Evolutionary conservation across 2,888 invertebrate species (phyloP), one percentile per base, ranked within the genome.

Genomic region (Galeruca laticollis): DNA sequence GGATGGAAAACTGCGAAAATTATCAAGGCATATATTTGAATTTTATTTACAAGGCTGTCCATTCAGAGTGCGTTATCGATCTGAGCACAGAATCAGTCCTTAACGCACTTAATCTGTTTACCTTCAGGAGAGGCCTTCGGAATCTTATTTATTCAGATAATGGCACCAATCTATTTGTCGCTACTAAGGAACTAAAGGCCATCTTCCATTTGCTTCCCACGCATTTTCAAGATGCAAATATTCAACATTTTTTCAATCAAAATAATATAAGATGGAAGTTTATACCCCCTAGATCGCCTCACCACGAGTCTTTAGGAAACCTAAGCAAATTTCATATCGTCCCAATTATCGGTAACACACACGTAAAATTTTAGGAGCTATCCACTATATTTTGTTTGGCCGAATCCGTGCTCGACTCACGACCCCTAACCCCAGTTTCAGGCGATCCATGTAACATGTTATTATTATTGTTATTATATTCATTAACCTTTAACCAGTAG

Each of bases 41-140:
- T 72, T 72, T 72, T 59, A 59, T 71, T 18, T 71, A 69, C 52
- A n/a, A n/a, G n/a, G n/a, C n/a, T n/a, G n/a, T n/a, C n/a, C n/a
- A n/a, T n/a, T 26, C 64, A 5, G 65, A 71, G 56, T 43, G 68
- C 3, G 65, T 54, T 10, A 60, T 60, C 13, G 67, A 70, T 51
- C 37, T 71, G 20, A 62, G 59, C 5, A 54, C 60, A 3, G 69
- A 71, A 26, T 37, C 60, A 18, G 56, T 68, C 33, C 43, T 69
- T 6, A 67, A 69, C 26, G 56, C 47, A 2, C 26, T 72, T 20
- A 72, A 63, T 43, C 21, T 67, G 13, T 72, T 72, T 62, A 31
- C 67, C 6, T 57, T 67, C n/a, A 33, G 72, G 18, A n/a, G 69
- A 57, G 72, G 66, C 15, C 21, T 72, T 13, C 67, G 69, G 31